Evolutionary conservation across 2,113 vertebrate species (phyloP).

Genomic region (Scolopax mira): DNA sequence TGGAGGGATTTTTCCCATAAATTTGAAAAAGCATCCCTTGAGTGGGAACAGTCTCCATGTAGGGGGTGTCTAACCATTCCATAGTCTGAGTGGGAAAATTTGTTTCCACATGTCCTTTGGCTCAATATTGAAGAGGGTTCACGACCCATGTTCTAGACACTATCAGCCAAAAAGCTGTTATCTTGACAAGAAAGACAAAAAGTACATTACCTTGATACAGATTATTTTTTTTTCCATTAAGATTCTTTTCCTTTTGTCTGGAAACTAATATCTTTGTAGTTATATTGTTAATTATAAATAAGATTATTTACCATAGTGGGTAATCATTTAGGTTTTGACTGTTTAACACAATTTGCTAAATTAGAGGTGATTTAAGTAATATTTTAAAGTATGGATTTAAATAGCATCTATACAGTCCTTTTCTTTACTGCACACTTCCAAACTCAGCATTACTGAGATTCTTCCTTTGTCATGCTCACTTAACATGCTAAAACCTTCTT

Average conservation of each 20-base stretch:
- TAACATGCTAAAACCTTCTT: background rate
- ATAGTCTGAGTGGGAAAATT: background rate
- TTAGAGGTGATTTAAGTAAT: background rate
- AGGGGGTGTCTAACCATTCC: background rate
- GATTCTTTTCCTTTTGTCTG: background rate
- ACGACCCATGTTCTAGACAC: fast-evolving
- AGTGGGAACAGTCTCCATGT: background rate
- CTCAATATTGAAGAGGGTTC: background rate
- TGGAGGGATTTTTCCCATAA: background rate
- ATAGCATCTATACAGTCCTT: background rate
- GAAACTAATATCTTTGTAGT: background rate
- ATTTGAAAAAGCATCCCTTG: fast-evolving
- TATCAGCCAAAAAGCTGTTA: background rate
- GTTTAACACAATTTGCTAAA: background rate
- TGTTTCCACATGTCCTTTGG: background rate
- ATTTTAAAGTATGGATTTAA: background rate
- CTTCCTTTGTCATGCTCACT: background rate
- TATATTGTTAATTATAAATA: background rate
- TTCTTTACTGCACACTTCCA: background rate
- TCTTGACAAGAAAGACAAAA: background rate
- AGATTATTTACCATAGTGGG: background rate
- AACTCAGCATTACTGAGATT: background rate
- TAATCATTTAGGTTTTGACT: background rate
- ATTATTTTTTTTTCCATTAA: background rate
- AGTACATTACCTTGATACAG: background rate